Evolutionary conservation across 2,888 invertebrate genomes (phyloP).

Genomic region (Glomeris marginata): DNA sequence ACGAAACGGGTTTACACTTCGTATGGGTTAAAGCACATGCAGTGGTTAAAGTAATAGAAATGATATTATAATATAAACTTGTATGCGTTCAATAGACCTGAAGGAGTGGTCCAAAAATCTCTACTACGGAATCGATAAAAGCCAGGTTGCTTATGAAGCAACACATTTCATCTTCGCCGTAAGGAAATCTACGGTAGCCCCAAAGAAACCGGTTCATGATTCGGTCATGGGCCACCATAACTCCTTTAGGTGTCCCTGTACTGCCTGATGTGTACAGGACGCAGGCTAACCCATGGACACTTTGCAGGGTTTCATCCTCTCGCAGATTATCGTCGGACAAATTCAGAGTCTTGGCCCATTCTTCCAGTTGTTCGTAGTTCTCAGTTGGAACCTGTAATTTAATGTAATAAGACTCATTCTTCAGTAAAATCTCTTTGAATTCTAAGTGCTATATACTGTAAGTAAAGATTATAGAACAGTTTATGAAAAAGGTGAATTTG

Average conservation of each 20-base stretch:
- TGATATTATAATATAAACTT: no score
- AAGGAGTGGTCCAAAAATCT: conserved; percentile 72
- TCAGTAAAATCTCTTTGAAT: no score
- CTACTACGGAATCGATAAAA: conserved; percentile 77
- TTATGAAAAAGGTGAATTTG: no score
- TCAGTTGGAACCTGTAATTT: no score
- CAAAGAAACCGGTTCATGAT: conserved; percentile 68
- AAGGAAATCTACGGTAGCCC: conserved; percentile 75
- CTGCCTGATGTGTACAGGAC: conserved; percentile 78
- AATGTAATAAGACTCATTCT: no score
- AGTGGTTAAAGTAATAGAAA: no score
- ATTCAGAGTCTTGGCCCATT: neutral
- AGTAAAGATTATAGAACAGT: no score
- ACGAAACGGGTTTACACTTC: no score
- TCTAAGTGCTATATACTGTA: no score
- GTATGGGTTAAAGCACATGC: no score
- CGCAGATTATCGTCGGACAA: neutral
- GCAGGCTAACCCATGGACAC: conserved; percentile 41
- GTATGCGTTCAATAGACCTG: no score
- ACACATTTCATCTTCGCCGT: conserved; percentile 49
- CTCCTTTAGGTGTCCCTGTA: conserved; percentile 63
- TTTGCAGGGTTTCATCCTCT: conserved; percentile 11
- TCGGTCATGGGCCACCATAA: conserved; percentile 3
- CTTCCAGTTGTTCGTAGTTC: neutral
- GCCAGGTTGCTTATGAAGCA: conserved; percentile 83